phyloP scores from a whole-genome alignment of 2,888 invertebrate species.

The Calameuta idolon region DNA sequence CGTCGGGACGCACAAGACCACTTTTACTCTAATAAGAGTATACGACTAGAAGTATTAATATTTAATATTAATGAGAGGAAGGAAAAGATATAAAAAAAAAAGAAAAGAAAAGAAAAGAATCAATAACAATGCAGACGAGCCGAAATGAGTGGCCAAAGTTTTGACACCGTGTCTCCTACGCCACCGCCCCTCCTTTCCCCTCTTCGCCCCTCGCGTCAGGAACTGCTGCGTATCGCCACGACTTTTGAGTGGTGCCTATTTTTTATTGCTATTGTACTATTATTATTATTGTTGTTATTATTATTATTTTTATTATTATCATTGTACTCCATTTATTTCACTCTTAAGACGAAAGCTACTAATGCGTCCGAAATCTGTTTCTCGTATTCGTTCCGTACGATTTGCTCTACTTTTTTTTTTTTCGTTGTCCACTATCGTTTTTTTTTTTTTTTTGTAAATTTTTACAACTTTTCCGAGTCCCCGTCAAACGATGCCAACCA shows the following conservation, averaged over 20 bases:
- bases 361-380: not conserved
- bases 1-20: conserved; percentile 61
- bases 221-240: not conserved
- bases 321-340: not conserved
- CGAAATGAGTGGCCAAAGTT: conserved; percentile 62
- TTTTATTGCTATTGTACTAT: conserved; percentile 17
- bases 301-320: no score
- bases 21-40: conserved; percentile 65
- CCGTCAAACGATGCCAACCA: not conserved
- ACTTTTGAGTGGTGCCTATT: not conserved
- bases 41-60: conserved; percentile 66
- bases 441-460: not conserved
- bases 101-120: conserved; percentile 41
- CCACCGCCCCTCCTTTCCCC: no score
- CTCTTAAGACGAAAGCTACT: not conserved
- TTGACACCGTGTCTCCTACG: not conserved
- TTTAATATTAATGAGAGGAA: conserved; percentile 11
- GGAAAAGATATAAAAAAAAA: conserved; percentile 17
- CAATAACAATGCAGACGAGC: conserved; percentile 61
- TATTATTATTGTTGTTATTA: conserved; percentile 18
- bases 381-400: not conserved
- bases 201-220: not conserved
- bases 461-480: not conserved
- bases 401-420: not conserved
- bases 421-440: no score